Conservation (phyloP, 2,888 invertebrate genomes). For the Eupelmus urozonus region DNA sequence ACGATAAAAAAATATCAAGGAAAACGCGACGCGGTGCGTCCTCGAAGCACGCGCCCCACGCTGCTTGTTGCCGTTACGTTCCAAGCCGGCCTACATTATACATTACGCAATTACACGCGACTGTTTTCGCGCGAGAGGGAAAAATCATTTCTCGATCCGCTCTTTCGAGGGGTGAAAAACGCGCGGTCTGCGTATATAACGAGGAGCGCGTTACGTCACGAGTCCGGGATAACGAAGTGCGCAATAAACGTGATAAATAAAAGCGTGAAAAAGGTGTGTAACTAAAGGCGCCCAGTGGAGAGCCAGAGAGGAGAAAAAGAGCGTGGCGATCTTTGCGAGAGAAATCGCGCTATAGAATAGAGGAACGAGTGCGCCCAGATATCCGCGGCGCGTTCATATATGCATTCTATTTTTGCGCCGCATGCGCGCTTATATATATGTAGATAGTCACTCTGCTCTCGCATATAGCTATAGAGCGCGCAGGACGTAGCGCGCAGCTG, state of each 20-base stretch:
- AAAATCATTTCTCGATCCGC: neutral
- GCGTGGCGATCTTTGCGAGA: too few species aligned
- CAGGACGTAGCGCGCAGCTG: too few species aligned
- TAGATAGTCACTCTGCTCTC: too few species aligned
- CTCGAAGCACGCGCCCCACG: neutral
- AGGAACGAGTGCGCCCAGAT: neutral
- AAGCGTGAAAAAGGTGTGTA: neutral
- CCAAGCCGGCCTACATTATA: neutral
- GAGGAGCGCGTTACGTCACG: too few species aligned
- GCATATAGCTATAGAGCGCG: too few species aligned
- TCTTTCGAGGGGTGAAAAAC: too few species aligned
- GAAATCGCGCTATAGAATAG: neutral
- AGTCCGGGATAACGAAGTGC: neutral
- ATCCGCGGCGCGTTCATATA: neutral
- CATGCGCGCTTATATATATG: neutral
- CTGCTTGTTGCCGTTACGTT: neutral
- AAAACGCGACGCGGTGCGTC: neutral
- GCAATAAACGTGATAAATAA: too few species aligned
- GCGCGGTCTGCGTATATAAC: too few species aligned
- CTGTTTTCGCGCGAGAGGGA: neutral
- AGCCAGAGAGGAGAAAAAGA: too few species aligned
- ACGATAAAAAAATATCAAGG: slow-evolving; percentile 13
- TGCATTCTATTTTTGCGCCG: neutral
- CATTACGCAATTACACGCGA: neutral
- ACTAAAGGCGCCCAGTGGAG: neutral